Conservation (phyloP, 2,113 vertebrate species). For the Aegithalos caudatus region DNA sequence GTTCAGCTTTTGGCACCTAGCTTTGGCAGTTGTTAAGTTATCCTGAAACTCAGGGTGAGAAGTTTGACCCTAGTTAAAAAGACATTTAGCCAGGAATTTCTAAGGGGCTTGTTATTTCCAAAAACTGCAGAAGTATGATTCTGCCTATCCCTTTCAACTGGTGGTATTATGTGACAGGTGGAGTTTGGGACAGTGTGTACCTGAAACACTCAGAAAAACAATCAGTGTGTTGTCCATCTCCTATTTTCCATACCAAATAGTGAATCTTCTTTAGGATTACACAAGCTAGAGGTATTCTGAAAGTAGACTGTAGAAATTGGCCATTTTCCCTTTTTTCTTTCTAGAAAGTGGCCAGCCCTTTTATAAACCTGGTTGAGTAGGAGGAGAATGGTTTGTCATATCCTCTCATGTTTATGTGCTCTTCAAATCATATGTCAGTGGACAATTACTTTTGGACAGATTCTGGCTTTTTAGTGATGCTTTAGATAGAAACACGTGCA, state of each 20-base stretch:
- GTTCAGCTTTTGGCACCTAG: background rate
- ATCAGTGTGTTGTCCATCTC: background rate
- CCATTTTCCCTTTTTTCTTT: background rate
- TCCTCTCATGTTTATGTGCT: background rate
- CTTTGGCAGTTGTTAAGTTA: background rate
- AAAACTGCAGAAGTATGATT: background rate
- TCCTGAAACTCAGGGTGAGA: background rate
- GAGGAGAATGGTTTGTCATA: background rate
- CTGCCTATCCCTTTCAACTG: background rate
- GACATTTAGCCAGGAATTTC: background rate
- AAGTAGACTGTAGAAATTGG: background rate
- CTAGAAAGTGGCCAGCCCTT: background rate
- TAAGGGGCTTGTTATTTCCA: background rate
- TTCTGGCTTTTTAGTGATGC: background rate
- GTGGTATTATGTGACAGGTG: background rate
- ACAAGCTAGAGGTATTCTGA: background rate
- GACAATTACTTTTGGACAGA: background rate
- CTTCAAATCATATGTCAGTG: background rate
- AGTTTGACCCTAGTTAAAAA: background rate
- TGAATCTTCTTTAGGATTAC: background rate
- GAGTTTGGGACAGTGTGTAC: background rate
- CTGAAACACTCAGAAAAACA: background rate
- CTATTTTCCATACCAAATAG: background rate
- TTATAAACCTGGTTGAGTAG: background rate
- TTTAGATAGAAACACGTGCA: background rate